Percentiles rank a stretch among this genome's conserved stretches.
These are phyloP conservation scores for Hypsibius dujardini DNA, from an alignment of 1,140 invertebrate species.

Conservation along the genomic window DNA sequence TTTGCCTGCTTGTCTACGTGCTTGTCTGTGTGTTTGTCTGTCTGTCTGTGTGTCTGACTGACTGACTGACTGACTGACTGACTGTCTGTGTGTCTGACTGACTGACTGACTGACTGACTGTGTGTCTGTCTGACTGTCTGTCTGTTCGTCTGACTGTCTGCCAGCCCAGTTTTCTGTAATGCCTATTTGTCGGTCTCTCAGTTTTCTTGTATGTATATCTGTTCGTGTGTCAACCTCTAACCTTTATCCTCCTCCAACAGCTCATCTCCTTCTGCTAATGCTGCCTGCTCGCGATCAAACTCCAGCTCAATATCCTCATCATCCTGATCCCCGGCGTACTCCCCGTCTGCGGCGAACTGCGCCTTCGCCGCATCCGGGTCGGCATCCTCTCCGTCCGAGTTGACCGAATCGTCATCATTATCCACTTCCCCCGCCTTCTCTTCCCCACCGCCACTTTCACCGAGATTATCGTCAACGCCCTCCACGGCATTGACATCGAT, in stretches of 20 bases:
- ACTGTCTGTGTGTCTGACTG: too few species aligned
- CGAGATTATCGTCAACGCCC: constrained; percentile 29
- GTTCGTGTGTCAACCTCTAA: neutral
- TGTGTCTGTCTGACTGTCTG: too few species aligned
- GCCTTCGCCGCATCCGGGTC: constrained; percentile 35
- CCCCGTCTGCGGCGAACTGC: constrained; percentile 23
- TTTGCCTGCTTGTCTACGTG: too few species aligned
- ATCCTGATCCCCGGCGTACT: constrained; percentile 35
- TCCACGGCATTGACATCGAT: constrained; percentile 27
- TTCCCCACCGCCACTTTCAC: constrained; percentile 31
- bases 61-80: too few species aligned
- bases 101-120: too few species aligned
- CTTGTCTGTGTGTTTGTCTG: too few species aligned
- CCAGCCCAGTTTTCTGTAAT: too few species aligned
- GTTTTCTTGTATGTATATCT: too few species aligned
- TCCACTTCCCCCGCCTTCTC: constrained; percentile 29
- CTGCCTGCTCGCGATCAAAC: constrained; percentile 56
- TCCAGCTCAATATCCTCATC: constrained; percentile 38
- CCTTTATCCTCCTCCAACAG: constrained; percentile 25
- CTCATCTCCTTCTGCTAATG: constrained; percentile 52
- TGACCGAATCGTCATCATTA: constrained; percentile 38
- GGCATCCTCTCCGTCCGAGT: constrained; percentile 44
- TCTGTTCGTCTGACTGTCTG: too few species aligned
- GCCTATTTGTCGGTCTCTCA: too few species aligned
- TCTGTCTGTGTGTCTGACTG: too few species aligned